A percentile compares a stretch with the other conserved stretches of the same genome.
Conservation (phyloP, 2,888 invertebrate genomes). For the Chrysotoxum bicinctum region DNA sequence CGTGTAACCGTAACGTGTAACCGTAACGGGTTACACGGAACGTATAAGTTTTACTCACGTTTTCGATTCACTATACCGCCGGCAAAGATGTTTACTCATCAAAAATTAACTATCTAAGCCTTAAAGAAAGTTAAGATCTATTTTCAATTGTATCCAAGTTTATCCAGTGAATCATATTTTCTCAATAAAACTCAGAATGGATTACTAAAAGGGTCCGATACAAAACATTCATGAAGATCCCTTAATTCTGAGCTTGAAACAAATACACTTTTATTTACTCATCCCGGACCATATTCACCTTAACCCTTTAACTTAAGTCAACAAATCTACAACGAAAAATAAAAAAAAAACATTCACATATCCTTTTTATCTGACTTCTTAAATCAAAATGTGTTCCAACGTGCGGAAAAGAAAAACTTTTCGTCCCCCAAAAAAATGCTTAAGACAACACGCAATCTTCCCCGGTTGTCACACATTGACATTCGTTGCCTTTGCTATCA, state of each 20-base stretch:
- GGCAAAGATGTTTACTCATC: no score
- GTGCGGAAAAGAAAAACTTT: constrained; percentile 18
- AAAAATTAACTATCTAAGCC: no score
- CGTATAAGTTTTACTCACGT: no score
- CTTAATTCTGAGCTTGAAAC: background rate
- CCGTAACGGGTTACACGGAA: no score
- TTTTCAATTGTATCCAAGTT: background rate
- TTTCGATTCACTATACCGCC: no score
- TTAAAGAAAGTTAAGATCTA: no score
- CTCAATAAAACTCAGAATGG: background rate
- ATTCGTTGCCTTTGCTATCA: background rate
- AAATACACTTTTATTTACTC: constrained; percentile 10
- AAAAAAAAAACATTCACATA: background rate
- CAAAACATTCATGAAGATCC: background rate
- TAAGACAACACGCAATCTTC: background rate
- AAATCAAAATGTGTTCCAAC: constrained; percentile 26
- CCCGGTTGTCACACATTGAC: background rate
- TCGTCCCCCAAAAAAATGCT: background rate
- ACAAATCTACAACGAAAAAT: constrained; percentile 8
- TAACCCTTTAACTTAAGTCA: background rate
- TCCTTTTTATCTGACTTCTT: constrained; percentile 18
- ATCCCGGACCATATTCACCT: background rate
- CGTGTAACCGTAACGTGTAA: no score
- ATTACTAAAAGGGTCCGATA: background rate
- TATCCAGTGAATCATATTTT: background rate